Evolutionary conservation across 2,113 vertebrate species (phyloP), one percentile per base, ranked within the genome.

Genomic region (Fregetta grallaria): DNA sequence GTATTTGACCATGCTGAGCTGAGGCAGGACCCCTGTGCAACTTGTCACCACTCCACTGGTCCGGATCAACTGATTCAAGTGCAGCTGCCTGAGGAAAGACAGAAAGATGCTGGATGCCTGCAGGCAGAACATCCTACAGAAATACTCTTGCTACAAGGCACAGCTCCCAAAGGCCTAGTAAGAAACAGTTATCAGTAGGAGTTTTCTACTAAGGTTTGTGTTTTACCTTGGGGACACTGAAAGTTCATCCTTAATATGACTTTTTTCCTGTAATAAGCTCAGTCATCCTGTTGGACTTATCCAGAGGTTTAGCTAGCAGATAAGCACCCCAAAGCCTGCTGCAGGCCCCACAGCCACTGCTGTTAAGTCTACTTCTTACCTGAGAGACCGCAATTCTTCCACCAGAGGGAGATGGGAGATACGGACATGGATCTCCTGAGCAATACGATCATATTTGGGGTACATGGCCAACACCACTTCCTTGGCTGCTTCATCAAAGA

Each of bases 401-500:
- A 99, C 99, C 68, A 99, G 97, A 1, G 99, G 99, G 68, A 99
- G 98, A 97, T 99, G 99, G 59, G 99, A 99, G 94, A 99, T 99
- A 19, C 99, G 99, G 76, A 99, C 99, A 3, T 99, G 99, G 96
- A 99, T 99, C 94, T 99, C 99, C 42, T 98, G 98, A 82, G 99
- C 98, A 26, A 99, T 99, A 13, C 99, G 99, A 85, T 99, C 98
- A 1, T 99, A 99, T 92, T 99, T 99, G 30, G 99, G 99, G 96
- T 99, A 99, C 99, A 99, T 99, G 92, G 99, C 99, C 90, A 99
- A 91, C 50, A 99, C 99, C 27, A 99, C 99, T 63, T 99, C 99
- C 94, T 99, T 99, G 25, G 99, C 99, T 0, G 99, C 99, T 96
- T 99, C 99, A 11, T 99, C 99, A 6, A 99, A 99, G 86, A 99